Conservation (phyloP, 2,797 vertebrate genomes). For the Crypturellus tataupa region DNA sequence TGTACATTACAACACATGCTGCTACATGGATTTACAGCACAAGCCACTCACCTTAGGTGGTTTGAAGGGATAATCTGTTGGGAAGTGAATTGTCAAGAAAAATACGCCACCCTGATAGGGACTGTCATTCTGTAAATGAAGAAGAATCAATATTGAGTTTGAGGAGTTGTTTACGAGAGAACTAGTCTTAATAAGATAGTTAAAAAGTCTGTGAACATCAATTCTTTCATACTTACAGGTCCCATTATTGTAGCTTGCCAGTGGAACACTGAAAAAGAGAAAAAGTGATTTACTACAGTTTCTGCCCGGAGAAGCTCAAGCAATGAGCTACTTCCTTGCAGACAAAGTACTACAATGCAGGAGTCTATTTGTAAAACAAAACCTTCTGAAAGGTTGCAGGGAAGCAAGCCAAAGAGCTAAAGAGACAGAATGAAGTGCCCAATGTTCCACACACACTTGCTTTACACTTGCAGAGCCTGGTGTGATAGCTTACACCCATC, state of each 20-base stretch:
- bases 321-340: conserved; percentile 21
- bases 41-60: conserved; percentile 89
- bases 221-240: conserved; percentile 88
- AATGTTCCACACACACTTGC: not conserved
- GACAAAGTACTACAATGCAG: conserved; percentile 26
- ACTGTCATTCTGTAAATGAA: conserved; percentile 90
- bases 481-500: not conserved
- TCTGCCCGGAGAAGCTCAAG: conserved; percentile 34
- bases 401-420: not conserved
- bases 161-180: not conserved
- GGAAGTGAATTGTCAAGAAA: conserved; percentile 95
- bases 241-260: conserved; percentile 99
- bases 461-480: not conserved
- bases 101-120: conserved; percentile 94
- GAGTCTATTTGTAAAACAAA: conserved; percentile 40
- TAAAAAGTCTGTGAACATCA: not conserved
- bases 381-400: not conserved
- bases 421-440: not conserved
- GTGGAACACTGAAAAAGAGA: conserved; percentile 89
- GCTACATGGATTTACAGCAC: not conserved
- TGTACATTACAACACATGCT: not conserved
- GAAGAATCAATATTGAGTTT: conserved; percentile 29
- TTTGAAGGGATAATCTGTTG: conserved; percentile 95
- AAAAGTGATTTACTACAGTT: conserved; percentile 54
- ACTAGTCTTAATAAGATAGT: not conserved